Conservation (phyloP, 1,140 invertebrate species). For the Sycophila sp. region DNA sequence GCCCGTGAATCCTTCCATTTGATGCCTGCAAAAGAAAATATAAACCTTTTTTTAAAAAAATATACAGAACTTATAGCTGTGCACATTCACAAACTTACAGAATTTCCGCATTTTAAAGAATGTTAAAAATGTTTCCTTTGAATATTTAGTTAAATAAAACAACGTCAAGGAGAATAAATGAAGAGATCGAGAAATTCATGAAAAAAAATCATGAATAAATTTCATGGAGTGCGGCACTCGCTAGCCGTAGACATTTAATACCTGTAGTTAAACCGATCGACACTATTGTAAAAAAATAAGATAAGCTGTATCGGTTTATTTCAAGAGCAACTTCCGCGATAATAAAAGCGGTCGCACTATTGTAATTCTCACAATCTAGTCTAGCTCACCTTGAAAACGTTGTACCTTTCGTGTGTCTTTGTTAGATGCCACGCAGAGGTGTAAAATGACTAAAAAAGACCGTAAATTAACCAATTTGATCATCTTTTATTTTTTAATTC, state of each 20-base stretch:
- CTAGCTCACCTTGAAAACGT: conserved; percentile 28
- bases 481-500: too few species aligned
- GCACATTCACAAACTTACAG: neutral
- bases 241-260: too few species aligned
- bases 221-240: too few species aligned
- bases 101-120: conserved; percentile 17
- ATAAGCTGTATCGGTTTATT: neutral
- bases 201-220: neutral
- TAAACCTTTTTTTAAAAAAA: neutral
- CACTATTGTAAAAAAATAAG: neutral
- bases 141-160: too few species aligned
- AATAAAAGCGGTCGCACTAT: neutral
- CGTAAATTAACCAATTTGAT: too few species aligned
- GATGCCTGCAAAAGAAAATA: conserved; percentile 22
- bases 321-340: neutral
- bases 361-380: neutral
- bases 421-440: conserved; percentile 30
- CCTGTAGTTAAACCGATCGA: too few species aligned
- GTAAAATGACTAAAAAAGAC: too few species aligned
- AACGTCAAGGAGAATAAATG: too few species aligned
- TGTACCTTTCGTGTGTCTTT: neutral
- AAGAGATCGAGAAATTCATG: neutral
- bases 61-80: neutral
- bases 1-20: conserved; percentile 41
- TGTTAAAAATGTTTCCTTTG: too few species aligned